phyloP scores from a whole-genome alignment of 2,888 invertebrate genomes.

The Mythimna vitellina region DNA sequence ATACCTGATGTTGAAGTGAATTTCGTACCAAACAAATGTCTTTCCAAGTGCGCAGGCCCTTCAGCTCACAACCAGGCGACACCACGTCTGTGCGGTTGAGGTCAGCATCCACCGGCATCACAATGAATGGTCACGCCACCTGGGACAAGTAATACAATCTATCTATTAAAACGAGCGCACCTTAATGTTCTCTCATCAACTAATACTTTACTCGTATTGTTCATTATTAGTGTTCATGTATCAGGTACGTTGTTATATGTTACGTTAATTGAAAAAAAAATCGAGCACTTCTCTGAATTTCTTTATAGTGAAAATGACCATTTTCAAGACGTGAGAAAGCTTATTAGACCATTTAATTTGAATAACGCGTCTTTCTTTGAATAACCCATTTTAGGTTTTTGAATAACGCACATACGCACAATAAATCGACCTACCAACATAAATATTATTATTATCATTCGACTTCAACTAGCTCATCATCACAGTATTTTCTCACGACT shows the following conservation, averaged over 20 bases:
- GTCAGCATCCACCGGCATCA: slow-evolving; percentile 91
- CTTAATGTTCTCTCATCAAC: slow-evolving; percentile 24
- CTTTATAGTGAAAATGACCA: slow-evolving; percentile 10
- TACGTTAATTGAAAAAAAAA: slow-evolving; percentile 13
- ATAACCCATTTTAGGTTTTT: not conserved
- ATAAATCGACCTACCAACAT: slow-evolving; percentile 8
- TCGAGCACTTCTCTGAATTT: slow-evolving; percentile 33
- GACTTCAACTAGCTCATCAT: slow-evolving; percentile 11
- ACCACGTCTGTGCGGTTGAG: slow-evolving; percentile 89
- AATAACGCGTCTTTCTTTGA: too few species aligned
- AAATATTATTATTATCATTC: slow-evolving; percentile 1
- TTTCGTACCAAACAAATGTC: slow-evolving; percentile 90
- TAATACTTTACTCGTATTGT: slow-evolving; percentile 1
- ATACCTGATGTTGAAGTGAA: slow-evolving; percentile 89
- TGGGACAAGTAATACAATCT: slow-evolving; percentile 68
- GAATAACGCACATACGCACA: not conserved
- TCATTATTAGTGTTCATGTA: slow-evolving; percentile 18
- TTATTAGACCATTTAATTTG: slow-evolving; percentile 1
- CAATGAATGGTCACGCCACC: slow-evolving; percentile 90
- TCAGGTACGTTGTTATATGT: not conserved
- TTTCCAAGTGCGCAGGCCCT: slow-evolving; percentile 90
- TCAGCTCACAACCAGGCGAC: slow-evolving; percentile 90
- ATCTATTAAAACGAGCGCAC: slow-evolving; percentile 57
- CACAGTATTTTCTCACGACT: not conserved
- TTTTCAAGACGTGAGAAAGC: slow-evolving; percentile 14